Base-by-base conservation (phyloP, 2,888 invertebrate genomes). In the Rhorus exstirpatorius region DNA sequence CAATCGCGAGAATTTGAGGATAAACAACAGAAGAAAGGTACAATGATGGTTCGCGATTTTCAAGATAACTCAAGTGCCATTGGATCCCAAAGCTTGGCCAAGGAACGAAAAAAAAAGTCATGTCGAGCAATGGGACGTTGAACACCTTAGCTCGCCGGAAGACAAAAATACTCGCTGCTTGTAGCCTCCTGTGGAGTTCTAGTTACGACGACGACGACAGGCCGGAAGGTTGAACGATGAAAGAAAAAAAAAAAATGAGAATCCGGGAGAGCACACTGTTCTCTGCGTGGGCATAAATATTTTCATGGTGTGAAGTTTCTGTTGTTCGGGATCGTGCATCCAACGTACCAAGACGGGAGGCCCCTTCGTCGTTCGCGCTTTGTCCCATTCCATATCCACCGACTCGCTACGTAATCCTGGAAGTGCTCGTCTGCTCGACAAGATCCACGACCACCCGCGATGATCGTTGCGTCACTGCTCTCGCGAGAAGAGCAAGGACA, bases 121-220 rank as follows among this genome's bases (percentile, higher is more conserved):
- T 83, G 72, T 46, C 79, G 68, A 75, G 77, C 72, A 46, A 51
- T 21, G 6, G 35, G 77, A 77, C 65, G 68, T 76, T 68, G 61
- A 76, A 82, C 79, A 82, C 79, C 61, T 84, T 76, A 3, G 82
- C 60, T 58, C 58, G 53, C 49, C 51, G 68, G 63, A 81, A 71
- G 70, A 79, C 67, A 83, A 79, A 78, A 79, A 76, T 68, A 77
- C 61, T 76, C 68, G 74, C 19, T 44, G 55, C 41, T 68, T 44
- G 19, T 19, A 58, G 31, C 65, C 65, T 46, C 70, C 77, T 58
- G 74, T 35, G 76, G 71, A 68, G 74, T 55, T 41, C 24, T 70
- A 53, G 58, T 55, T 44, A 12, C 19, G 19, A 35, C 53, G 68
- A 44, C 58, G 35, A 72, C 55, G 35, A 61, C 38, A 31, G 51